Evolutionary conservation across 2,888 invertebrate genomes (phyloP).

Genomic region (Nysson spinosus): DNA sequence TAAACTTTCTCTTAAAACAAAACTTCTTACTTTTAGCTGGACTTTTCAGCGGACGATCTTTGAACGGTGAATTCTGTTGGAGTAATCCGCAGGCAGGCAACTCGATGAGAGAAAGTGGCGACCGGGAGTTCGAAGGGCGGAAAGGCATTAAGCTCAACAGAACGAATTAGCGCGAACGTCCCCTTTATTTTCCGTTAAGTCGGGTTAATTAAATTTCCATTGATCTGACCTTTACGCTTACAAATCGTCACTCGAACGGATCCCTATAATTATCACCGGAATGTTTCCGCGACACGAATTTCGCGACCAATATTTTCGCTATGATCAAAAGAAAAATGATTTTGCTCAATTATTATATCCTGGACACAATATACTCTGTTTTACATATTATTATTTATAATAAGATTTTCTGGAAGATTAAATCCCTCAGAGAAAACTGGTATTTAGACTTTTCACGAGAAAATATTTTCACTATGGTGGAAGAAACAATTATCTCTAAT

Average conservation of each 20-base stretch:
- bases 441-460: too few species aligned
- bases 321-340: too few species aligned
- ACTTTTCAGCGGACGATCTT: constrained; percentile 15
- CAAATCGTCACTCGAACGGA: constrained; percentile 9
- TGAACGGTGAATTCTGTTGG: constrained; percentile 39
- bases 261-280: background rate
- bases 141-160: constrained; percentile 23
- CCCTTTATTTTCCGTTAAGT: constrained; percentile 23
- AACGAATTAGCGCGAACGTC: constrained; percentile 32
- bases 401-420: too few species aligned
- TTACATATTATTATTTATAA: too few species aligned
- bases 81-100: constrained; percentile 43
- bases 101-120: constrained; percentile 33
- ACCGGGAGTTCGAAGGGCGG: constrained; percentile 17
- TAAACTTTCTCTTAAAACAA: too few species aligned
- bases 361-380: too few species aligned
- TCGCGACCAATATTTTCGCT: too few species aligned
- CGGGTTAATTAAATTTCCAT: constrained; percentile 45
- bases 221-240: constrained; percentile 2
- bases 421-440: too few species aligned
- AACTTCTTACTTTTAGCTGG: too few species aligned
- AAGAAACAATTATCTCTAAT: too few species aligned
- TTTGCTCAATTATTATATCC: too few species aligned
- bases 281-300: constrained; percentile 15
- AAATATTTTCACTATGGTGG: too few species aligned